Base-by-base conservation (phyloP, 2,113 vertebrate species). In the Chunga burmeisteri region DNA sequence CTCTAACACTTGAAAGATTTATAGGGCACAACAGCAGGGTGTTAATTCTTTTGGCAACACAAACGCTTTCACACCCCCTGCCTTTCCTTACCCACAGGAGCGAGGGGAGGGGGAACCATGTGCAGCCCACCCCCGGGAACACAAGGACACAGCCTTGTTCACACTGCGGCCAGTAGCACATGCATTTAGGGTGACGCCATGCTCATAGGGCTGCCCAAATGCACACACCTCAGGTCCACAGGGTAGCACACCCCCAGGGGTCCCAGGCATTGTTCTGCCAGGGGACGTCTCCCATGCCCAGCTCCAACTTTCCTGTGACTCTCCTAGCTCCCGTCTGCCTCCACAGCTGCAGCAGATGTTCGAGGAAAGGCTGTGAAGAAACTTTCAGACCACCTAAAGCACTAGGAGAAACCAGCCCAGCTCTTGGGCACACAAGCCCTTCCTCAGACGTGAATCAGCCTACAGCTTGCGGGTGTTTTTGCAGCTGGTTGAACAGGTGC, bases 31-130 rank as follows among this genome's bases (percentile, higher is more conserved):
- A 87, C 78, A 87, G 78, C 66, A 82, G 94, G 66, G 84, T 94
- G 96, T 91, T 96, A 94, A 96, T 94, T 94, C 94, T 91, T 96
- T 18, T 73, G 92, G 87, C 58, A 95, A 93, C 62, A 65, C 66
- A 79, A 88, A 85, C 0, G 0, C 53, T 79, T 96, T 91, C 84
- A 80, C 87, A 89, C 11, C 5, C 65, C 27, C 47, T 63, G 78
- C 78, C 81, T 85, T 93, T 81, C 73, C 34, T 79, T 62, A 91
- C 73, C 44, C 1, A 0, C 53, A 42, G 78, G 40, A 80, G n/a
- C 1, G 1, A 71, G 50, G n/a, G 67, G 46, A 78, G 32, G 26
- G 14, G 66, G 38, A 38, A 46, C 56, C n/a, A 47, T 0, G 70
- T 59, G 73, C 61, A 65, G 86, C 38, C 61, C 56, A 93, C 88